Evolutionary conservation across 2,888 invertebrate genomes (phyloP).

Genomic region (Sinohyriopsis cumingii): DNA sequence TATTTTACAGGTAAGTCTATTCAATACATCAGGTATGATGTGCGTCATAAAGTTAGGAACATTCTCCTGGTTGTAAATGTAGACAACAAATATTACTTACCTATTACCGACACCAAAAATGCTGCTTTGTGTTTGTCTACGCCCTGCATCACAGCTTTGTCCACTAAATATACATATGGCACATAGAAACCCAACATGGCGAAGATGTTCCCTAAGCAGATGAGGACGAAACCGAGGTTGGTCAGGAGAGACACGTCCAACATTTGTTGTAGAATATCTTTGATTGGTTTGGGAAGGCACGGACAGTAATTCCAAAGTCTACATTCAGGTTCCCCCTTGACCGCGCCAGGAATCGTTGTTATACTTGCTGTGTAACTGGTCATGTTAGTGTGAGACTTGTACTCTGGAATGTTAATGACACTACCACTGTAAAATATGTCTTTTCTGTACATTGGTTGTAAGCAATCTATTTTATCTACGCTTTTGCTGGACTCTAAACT

Average conservation of each 20-base stretch:
- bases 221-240: slow-evolving; percentile 92
- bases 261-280: slow-evolving; percentile 83
- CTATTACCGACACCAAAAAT: slow-evolving; percentile 72
- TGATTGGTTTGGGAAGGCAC: slow-evolving; percentile 69
- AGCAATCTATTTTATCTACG: slow-evolving; percentile 57
- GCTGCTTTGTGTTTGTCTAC: slow-evolving; percentile 73
- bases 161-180: slow-evolving; percentile 67
- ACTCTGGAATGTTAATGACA: slow-evolving; percentile 87
- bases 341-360: slow-evolving; percentile 82
- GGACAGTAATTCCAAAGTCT: slow-evolving; percentile 40
- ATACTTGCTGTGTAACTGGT: slow-evolving; percentile 93
- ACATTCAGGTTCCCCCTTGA: slow-evolving; percentile 34
- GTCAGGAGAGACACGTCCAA: slow-evolving; percentile 89
- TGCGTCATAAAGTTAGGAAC: too few relatives aligned
- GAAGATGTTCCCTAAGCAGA: slow-evolving; percentile 88
- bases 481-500: too few relatives aligned
- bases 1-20: too few relatives aligned
- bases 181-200: slow-evolving; percentile 68
- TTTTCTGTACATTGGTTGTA: slow-evolving; percentile 90
- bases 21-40: too few relatives aligned
- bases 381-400: slow-evolving; percentile 89
- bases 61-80: too few relatives aligned
- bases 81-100: slow-evolving; percentile 41
- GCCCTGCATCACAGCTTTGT: slow-evolving; percentile 52
- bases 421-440: slow-evolving; percentile 99